Evolutionary conservation across 2,797 vertebrate genomes (phyloP).

Genomic region (Phylloscopus collybita): DNA sequence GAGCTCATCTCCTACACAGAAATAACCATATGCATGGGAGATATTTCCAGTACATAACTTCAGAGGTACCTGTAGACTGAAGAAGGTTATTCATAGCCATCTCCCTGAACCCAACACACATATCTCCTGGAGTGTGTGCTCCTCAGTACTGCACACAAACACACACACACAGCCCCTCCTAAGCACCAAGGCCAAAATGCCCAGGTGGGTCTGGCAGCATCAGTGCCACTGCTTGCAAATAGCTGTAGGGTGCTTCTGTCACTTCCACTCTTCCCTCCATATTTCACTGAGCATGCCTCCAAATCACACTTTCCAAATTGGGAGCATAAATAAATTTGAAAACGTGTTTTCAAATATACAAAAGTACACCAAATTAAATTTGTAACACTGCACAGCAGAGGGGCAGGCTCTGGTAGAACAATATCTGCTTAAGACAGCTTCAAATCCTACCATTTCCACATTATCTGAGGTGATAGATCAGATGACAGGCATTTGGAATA

Average conservation of each 20-base stretch:
- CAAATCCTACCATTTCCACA: accelerated
- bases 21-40: not conserved
- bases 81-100: not conserved
- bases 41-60: not conserved
- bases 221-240: not conserved
- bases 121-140: not conserved
- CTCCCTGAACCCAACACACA: not conserved
- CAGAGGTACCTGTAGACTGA: not conserved
- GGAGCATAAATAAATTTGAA: not conserved
- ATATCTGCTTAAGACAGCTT: not conserved
- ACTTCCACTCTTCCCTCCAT: not conserved
- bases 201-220: not conserved
- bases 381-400: too few relatives aligned
- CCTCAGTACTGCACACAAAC: not conserved
- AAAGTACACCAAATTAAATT: not conserved
- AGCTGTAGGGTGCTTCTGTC: not conserved
- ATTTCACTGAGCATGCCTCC: not conserved
- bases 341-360: not conserved
- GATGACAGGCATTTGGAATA: not conserved
- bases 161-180: not conserved
- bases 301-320: not conserved
- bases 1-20: not conserved
- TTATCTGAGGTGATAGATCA: not conserved
- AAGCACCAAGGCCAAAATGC: not conserved
- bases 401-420: not conserved